Base-by-base conservation (phyloP, 2,797 vertebrate genomes). In the Rhyacichthys aspro region DNA sequence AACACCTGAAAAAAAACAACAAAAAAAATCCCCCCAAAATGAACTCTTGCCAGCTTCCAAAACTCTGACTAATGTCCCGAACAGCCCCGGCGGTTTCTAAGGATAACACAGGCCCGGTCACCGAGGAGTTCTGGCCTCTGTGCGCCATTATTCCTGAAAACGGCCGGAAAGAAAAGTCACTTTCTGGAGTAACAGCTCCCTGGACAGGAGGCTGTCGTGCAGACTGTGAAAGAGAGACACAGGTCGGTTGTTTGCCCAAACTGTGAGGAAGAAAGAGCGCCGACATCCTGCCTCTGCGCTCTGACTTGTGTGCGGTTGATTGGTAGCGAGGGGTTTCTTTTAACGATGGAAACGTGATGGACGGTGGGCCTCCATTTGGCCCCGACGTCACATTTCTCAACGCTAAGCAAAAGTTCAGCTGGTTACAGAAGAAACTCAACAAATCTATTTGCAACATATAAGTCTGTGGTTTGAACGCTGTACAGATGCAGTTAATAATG, bases 101-200 rank as follows among this genome's bases (percentile, higher is more conserved):
- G 86, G 86, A 91, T 86, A 91, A 91, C 88, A 2, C 32, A 34
- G 47, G 16, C 70, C 19, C 37, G 23, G 72, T 74, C 65, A 63
- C 81, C 15, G 73, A 67, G 76, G 72, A 81, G 79, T 19, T 8
- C 11, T 69, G 74, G 82, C 73, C 76, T 86, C 72, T 67, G 83
- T 67, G 76, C 76, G 82, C 82, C 81, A 80, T 88, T 90, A 86
- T 82, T 88, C 78, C 77, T 68, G 67, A 74, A 85, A 89, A 91
- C 66, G 72, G 74, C 83, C 72, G 79, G 89, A 91, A 91, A 90
- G 90, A 73, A 90, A 91, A 90, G 89, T 90, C 84, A 79, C 86
- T 89, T 8, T 61, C 55, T 55, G 67, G 74, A 88, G 82, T 89
- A 90, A 89, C 85, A 54, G 83, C 83, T 91, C 90, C 89, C 90